Conservation (phyloP, 2,113 vertebrate species). For the Natator depressus region DNA sequence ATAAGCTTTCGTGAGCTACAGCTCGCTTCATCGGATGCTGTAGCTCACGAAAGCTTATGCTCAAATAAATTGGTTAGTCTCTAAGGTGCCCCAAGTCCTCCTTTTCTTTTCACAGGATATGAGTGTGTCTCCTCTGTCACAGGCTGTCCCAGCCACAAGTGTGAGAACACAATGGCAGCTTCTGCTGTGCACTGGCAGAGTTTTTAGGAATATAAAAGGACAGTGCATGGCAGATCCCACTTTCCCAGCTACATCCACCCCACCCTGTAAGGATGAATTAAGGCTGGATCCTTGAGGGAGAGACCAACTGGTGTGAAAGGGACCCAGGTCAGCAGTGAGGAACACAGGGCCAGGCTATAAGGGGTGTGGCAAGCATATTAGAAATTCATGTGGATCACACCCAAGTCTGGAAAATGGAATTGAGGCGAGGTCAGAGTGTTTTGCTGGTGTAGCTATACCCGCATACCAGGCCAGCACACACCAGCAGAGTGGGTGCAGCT, state of each 20-base stretch:
- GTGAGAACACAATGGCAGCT: not conserved
- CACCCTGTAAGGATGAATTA: not conserved
- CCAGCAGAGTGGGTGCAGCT: no score
- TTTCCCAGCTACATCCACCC: not conserved
- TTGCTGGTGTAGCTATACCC: not conserved
- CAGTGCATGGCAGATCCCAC: fast-evolving
- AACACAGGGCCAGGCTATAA: not conserved
- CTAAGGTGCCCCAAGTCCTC: no score
- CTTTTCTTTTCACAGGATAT: not conserved
- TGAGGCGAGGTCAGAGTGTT: not conserved
- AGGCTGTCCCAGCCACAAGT: fast-evolving
- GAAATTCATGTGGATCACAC: fast-evolving
- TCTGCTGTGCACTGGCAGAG: not conserved
- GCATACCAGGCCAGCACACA: no score
- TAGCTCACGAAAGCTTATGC: no score
- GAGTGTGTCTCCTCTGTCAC: not conserved
- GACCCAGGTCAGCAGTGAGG: not conserved
- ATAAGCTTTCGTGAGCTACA: no score
- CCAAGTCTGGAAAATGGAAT: not conserved
- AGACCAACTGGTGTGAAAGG: not conserved
- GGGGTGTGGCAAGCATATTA: fast-evolving
- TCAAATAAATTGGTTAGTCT: no score
- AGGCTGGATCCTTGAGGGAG: not conserved
- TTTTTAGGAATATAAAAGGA: not conserved
- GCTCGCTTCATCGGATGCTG: no score